Conservation (phyloP, 1,140 invertebrate species). For the Leptestheria dahalacensis region DNA sequence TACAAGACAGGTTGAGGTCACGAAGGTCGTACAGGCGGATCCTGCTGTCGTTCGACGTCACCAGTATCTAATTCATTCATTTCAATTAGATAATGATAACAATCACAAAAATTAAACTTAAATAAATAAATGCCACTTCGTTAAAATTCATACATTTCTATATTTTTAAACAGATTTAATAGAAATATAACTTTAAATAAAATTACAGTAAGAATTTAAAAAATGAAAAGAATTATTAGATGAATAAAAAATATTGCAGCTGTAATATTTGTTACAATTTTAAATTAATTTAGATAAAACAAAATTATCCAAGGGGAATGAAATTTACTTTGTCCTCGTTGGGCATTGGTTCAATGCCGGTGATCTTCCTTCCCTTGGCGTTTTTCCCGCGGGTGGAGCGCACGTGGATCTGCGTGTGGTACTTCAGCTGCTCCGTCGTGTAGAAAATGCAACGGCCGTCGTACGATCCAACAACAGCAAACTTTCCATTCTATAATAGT, state of each 20-base stretch:
- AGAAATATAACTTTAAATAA: neutral
- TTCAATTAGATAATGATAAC: neutral
- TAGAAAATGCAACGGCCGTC: conserved; percentile 97
- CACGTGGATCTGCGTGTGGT: conserved; percentile 94
- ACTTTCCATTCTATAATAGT: conserved; percentile 78
- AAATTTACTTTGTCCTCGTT: conserved; percentile 67
- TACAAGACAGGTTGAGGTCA: conserved; percentile 88
- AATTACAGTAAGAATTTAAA: neutral
- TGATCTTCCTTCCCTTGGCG: conserved; percentile 84
- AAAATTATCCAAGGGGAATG: too few species aligned
- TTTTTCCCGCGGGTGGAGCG: conserved; percentile 87
- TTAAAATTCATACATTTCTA: too few species aligned
- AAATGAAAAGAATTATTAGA: neutral
- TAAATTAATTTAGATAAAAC: too few species aligned
- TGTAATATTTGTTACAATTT: too few species aligned
- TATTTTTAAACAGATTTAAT: too few species aligned
- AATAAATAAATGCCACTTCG: too few species aligned
- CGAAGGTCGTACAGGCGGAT: conserved; percentile 92
- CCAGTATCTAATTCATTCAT: conserved; percentile 44
- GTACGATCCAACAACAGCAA: conserved; percentile 94
- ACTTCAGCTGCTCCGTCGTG: conserved; percentile 92
- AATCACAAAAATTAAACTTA: too few species aligned
- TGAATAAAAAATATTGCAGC: too few species aligned
- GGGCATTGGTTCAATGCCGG: conserved; percentile 91
- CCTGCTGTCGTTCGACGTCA: conserved; percentile 95